Evolutionary conservation across 2,797 vertebrate species (phyloP).

Genomic region (Zenarchopterus dispar): DNA sequence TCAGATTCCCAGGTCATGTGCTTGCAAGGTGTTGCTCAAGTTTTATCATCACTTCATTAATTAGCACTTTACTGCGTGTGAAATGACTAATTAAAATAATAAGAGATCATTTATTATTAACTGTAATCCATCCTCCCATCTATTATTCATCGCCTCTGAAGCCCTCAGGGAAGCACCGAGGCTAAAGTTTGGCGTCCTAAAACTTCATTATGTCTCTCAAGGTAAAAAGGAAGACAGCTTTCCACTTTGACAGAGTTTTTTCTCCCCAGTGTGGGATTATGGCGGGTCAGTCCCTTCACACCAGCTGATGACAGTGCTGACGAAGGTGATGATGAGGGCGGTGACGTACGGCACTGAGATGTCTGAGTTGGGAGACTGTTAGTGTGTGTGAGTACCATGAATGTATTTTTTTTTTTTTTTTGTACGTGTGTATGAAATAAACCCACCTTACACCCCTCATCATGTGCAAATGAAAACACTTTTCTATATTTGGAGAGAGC

Average conservation of each 20-base stretch:
- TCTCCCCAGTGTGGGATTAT: conserved; percentile 46
- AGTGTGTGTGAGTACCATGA: neutral
- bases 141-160: conserved; percentile 57
- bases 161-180: conserved; percentile 40
- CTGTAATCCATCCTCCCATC: conserved; percentile 49
- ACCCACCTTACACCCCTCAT: conserved; percentile 5
- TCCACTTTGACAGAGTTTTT: conserved; percentile 27
- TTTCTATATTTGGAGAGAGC: conserved; percentile 83
- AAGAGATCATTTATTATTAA: conserved; percentile 65
- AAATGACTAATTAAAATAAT: conserved; percentile 53
- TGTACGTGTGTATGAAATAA: conserved; percentile 24
- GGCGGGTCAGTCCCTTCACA: conserved; percentile 51
- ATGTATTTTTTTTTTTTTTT: too few species aligned
- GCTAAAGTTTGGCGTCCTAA: conserved; percentile 53
- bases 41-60: conserved; percentile 42
- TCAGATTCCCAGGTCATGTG: conserved; percentile 3
- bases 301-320: conserved; percentile 44
- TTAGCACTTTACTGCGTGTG: conserved; percentile 51
- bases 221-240: conserved; percentile 49
- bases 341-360: conserved; percentile 41
- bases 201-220: conserved; percentile 52
- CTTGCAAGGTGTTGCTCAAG: conserved; percentile 13
- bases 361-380: neutral
- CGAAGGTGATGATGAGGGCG: conserved; percentile 48
- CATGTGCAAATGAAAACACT: conserved; percentile 67